Evolutionary conservation across 1,140 invertebrate species (phyloP).

Genomic region (Apis florea): DNA sequence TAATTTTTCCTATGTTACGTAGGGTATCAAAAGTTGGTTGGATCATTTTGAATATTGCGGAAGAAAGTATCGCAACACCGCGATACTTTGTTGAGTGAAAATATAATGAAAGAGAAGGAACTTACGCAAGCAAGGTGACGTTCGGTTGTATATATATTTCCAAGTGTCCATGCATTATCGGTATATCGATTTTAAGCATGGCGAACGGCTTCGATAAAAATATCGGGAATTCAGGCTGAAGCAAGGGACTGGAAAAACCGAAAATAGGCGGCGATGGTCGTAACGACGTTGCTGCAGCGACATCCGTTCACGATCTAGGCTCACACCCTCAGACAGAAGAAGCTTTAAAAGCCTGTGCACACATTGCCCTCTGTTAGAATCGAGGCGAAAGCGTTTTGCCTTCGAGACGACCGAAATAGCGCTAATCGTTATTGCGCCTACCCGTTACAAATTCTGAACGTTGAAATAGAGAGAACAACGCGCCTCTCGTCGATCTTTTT

Average conservation of each 20-base stretch:
- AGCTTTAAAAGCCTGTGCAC: conserved; percentile 20
- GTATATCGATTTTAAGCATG: conserved; percentile 54
- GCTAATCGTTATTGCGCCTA: conserved; percentile 2
- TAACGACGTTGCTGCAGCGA: conserved; percentile 34
- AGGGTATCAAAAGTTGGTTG: too few species aligned
- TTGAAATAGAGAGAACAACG: background rate
- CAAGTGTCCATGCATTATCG: conserved; percentile 45
- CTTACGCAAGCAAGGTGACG: background rate
- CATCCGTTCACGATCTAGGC: conserved; percentile 37
- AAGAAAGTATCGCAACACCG: background rate
- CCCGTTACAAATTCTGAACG: conserved; percentile 5
- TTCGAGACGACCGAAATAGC: conserved; percentile 16
- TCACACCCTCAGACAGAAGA: conserved; percentile 14
- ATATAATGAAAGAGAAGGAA: background rate
- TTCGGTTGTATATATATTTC: conserved; percentile 31
- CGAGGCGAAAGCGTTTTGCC: background rate
- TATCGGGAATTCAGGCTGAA: conserved; percentile 53
- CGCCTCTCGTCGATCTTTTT: background rate
- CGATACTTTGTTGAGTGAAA: background rate
- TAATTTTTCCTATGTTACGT: too few species aligned
- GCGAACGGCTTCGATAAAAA: conserved; percentile 52
- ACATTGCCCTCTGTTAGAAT: conserved; percentile 17
- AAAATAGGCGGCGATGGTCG: conserved; percentile 43
- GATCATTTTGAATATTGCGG: too few species aligned
- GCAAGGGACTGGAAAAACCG: conserved; percentile 50